Base-by-base conservation (phyloP, 2,888 invertebrate species). In the Tuta absoluta region DNA sequence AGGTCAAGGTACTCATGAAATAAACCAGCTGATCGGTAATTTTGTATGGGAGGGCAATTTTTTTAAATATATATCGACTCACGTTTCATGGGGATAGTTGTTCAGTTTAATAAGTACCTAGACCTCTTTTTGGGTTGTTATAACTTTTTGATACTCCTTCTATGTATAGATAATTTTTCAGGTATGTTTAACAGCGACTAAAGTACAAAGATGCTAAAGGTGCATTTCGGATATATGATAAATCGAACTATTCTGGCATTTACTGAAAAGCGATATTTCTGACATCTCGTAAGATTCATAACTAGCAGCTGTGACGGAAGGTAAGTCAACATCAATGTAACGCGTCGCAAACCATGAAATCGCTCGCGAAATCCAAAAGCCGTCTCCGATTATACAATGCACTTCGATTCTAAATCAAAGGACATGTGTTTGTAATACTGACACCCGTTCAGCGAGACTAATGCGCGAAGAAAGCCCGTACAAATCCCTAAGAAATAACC, bases 401-500 rank as follows among this genome's bases (percentile, higher is more conserved):
- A 71, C 70, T 72, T 72, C 77, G 71, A 71, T 76, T 66, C 77
- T 86, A 85, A 89, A 86, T 91, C 90, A 90, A 91, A 85, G 75
- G 80, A 75, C 90, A 89, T 89, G 85, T 91, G 91, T 91, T 90
- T 89, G 90, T 87, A 85, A 88, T 86, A 68, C 89, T 89, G 86
- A 91, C 90, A 89, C 85, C 89, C 90, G 90, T 91, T 83, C 82
- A 85, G 85, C 91, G 87, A 69, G 72, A 77, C 91, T 80, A 92
- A 92, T 92, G 79, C 74, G 69, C 82, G 91, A 89, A 92, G 92
- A 92, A 92, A 92, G 89, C 82, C 91, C 91, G 90, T 92, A 86
- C 86, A 91, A 92, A 92, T 92, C 87, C 84, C 77, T 86, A 90
- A 92, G 92, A 92, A 92, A 91, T 89, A 89, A 92, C 91, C 92